Evolutionary conservation across 1,140 invertebrate genomes (phyloP), one percentile per base, ranked within the genome.

Genomic region (Tetraneura akinire): DNA sequence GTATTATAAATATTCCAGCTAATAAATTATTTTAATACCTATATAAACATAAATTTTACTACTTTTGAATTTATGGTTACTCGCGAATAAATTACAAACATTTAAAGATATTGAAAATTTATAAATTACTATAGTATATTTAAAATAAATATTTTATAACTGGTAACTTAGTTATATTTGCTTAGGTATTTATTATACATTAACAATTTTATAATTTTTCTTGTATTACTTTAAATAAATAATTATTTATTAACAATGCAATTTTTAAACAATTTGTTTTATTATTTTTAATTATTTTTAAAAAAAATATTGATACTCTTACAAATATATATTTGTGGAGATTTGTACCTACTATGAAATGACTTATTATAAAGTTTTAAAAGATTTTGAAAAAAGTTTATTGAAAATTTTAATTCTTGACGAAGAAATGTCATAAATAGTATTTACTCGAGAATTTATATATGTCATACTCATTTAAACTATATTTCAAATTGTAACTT

Each of bases 401-500:
- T 49, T 0, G 26, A 29, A 11, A 29, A 51, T 71, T 47, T 45
- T 23, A 68, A 71, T 29, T 51, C 47, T 2, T n/a, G 45, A 71
- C 47, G n/a, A 51, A 51, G 16, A 71, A 21, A n/a, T 1, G 11
- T 71, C 8, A 29, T 16, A 68, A 23, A 6, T 23, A 23, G 23
- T 71, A 51, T 71, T 10, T n/a, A 10, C 23, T 51, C n/a, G 8
- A 49, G 4, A 0, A 49, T 70, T 10, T 45, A 45, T 68, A 45
- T 10, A 45, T 68, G 21, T 11, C 21, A 47, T 47, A 3, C 14
- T 13, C 14, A 13, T 23, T 26, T 23, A 9, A 23, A 68, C n/a
- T 47, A 47, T 68, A 68, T 9, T 68, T 23, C 5, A 68, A 26
- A 47, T 68, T 47, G 23, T 47, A 68, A 68, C 68, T 49, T 71